phyloP scores from a whole-genome alignment of 2,797 vertebrate genomes.

The Euphonia xanthogaster region DNA sequence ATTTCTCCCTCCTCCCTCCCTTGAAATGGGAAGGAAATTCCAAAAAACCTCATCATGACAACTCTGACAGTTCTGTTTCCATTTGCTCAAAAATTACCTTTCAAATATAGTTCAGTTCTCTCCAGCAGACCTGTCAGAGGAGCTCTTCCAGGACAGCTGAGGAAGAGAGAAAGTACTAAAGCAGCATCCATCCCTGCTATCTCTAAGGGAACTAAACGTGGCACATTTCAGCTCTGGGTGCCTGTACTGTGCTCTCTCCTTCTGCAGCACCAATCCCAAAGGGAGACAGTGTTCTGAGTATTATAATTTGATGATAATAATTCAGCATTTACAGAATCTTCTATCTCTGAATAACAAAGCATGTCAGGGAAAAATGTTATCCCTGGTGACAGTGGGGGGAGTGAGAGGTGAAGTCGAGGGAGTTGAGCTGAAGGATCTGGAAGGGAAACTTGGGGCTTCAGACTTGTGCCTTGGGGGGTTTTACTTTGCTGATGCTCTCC shows the following conservation, averaged over 20 bases:
- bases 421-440: not conserved
- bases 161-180: not conserved
- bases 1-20: not conserved
- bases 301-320: constrained; percentile 67
- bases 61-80: constrained; percentile 29
- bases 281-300: constrained; percentile 56
- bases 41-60: not conserved
- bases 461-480: not conserved
- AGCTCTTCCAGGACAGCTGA: constrained; percentile 25
- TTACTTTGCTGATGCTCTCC: not conserved
- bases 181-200: not conserved
- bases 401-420: not conserved
- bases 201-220: not conserved
- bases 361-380: constrained; percentile 29
- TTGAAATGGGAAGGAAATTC: not conserved
- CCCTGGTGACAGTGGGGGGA: not conserved
- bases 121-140: constrained; percentile 23
- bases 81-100: constrained; percentile 39
- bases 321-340: constrained; percentile 63
- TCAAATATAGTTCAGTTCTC: constrained; percentile 9
- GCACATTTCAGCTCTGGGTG: not conserved
- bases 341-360: constrained; percentile 52
- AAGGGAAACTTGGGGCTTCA: not conserved
- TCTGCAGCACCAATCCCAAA: constrained; percentile 42
- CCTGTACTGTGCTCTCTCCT: constrained; percentile 11